Base-by-base conservation (phyloP, 2,888 invertebrate species). In the Rutpela maculata region DNA sequence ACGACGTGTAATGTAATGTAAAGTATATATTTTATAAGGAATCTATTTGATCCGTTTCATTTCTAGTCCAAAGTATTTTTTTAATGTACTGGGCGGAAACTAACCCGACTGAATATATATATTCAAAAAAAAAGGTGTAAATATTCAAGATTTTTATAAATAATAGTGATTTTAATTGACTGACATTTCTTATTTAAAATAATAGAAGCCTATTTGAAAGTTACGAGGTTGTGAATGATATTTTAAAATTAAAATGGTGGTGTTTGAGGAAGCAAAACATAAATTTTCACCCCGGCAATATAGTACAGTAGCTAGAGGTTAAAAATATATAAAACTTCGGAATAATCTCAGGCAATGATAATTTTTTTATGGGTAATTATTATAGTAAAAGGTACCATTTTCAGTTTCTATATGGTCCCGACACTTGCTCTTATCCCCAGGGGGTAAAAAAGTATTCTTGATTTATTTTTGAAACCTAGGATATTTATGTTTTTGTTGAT, bases 171-270 rank as follows among this genome's bases (percentile, higher is more conserved):
- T 74, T 71, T 72, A 67, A 76, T 56, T 75, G 82, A 82, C 80
- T 82, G 82, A 82, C 66, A 71, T 78, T 73, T 76, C 70, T 70
- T 76, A 68, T 70, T 72, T 74, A 69, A 74, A 50, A 55, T 43
- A 43, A 38, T 67, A 67, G 67, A 38, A 31, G 59, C 67, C 43
- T 74, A 67, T 63, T 43, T 67, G 67, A 67, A 67, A 56, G 66
- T 60, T 63, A 69, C 63, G 62, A 78, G 79, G 81, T 80, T 81
- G 81, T 81, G 81, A 81, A 77, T 74, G 74, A 72, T 70, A 74
- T 62, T 26, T 74, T 70, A 74, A 77, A 55, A 62, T 65, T 19
- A 67, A n/a, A 60, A 70, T n/a, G 19, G 60, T 43, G 38, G 43
- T 43, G 38, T 43, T 43, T n/a, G 60, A 60, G 70, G 43, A 70